Percentiles rank a stretch among this genome's conserved stretches.
Conservation (phyloP, 1,140 invertebrate genomes). For the Drosophila guanche region DNA sequence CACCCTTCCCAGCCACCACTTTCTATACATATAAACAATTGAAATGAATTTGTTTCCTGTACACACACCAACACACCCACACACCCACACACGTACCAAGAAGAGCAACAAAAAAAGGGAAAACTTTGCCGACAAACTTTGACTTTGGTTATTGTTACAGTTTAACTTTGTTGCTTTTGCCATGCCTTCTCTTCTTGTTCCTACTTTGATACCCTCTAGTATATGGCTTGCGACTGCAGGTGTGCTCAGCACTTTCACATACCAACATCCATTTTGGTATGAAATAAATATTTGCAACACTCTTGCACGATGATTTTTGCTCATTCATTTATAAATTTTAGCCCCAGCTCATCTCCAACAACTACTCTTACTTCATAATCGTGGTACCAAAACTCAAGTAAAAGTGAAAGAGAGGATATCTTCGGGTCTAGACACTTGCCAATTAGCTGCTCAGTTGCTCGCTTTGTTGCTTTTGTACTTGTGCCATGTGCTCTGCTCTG, state of each 20-base stretch:
- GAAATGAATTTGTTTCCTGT: constrained; percentile 79
- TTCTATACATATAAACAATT: constrained; percentile 62
- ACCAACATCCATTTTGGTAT: no score
- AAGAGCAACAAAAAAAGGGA: constrained; percentile 41
- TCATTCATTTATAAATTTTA: no score
- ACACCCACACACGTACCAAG: constrained; percentile 20
- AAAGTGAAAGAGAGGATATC: no score
- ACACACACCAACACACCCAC: constrained; percentile 39
- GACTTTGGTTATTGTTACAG: constrained; percentile 81
- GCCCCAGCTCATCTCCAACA: no score
- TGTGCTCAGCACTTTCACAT: no score
- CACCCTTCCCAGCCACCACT: constrained; percentile 4
- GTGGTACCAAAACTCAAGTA: no score
- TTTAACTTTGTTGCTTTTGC: constrained; percentile 73
- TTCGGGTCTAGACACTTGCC: no score
- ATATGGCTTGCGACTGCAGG: no score
- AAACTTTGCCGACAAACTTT: constrained; percentile 80
- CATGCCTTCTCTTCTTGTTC: constrained; percentile 37
- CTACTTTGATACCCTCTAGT: constrained; percentile 15
- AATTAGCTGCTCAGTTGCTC: no score
- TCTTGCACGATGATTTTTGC: no score
- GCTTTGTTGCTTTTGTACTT: constrained; percentile 16
- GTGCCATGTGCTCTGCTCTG: constrained; percentile 12
- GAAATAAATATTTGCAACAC: no score
- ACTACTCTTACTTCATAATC: no score